phyloP scores from a whole-genome alignment of 2,113 vertebrate genomes.

The Syngnathus typhle region DNA sequence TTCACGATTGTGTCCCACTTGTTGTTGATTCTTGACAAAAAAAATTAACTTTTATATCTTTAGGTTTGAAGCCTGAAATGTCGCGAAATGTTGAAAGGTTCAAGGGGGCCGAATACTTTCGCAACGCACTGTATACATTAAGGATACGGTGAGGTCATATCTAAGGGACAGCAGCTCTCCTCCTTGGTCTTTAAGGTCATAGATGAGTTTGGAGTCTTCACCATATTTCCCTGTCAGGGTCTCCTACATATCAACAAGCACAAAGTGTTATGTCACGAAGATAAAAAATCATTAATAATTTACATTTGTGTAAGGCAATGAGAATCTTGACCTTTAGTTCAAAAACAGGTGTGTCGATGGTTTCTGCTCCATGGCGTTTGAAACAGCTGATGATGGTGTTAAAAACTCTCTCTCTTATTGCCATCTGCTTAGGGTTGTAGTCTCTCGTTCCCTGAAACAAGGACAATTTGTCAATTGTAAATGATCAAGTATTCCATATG shows the following conservation, averaged over 20 bases:
- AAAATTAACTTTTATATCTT: no score
- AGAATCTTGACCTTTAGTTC: slow-evolving; percentile 82
- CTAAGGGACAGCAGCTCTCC: slow-evolving; percentile 92
- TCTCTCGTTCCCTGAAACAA: slow-evolving; percentile 83
- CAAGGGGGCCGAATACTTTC: no score
- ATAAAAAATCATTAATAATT: not conserved
- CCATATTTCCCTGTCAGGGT: slow-evolving; percentile 93
- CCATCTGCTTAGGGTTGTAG: slow-evolving; percentile 94
- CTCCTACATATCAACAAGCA: slow-evolving; percentile 71
- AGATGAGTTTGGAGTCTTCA: slow-evolving; percentile 97
- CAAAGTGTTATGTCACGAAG: not conserved
- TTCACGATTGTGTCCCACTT: no score
- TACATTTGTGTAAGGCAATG: not conserved
- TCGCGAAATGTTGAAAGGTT: no score
- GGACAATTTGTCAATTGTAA: not conserved
- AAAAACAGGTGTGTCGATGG: slow-evolving; percentile 94
- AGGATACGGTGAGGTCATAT: slow-evolving; percentile 98
- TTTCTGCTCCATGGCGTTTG: slow-evolving; percentile 93
- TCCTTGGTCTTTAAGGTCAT: slow-evolving; percentile 95
- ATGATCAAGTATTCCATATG: not conserved
- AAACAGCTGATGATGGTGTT: slow-evolving; percentile 80
- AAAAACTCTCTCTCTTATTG: slow-evolving; percentile 92
- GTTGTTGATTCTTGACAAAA: no score
- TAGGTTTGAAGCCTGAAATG: no score
- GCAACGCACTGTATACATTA: no score